These are phyloP conservation scores for Notechis scutatus DNA, from an alignment of 2,113 vertebrate species.

Conservation along the genomic window DNA sequence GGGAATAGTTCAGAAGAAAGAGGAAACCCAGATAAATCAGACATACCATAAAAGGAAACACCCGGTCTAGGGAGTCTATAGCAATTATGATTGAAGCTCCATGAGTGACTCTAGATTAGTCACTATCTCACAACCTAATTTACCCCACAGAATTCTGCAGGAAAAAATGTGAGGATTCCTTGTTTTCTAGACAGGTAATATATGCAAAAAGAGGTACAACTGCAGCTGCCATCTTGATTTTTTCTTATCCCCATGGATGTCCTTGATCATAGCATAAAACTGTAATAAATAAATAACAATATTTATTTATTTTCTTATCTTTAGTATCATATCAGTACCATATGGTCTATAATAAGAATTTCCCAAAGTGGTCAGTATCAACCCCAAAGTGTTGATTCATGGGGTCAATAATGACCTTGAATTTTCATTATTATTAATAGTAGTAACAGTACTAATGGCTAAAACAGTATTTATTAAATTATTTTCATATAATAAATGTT, in stretches of 20 bases:
- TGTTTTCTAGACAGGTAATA: neutral
- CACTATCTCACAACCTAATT: neutral
- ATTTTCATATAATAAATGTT: neutral
- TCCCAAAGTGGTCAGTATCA: neutral
- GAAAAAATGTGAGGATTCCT: neutral
- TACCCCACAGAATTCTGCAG: neutral
- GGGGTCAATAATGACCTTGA: neutral
- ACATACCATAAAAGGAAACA: constrained; percentile 63
- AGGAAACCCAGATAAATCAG: constrained; percentile 60
- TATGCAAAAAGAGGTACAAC: neutral
- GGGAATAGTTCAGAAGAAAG: constrained; percentile 54
- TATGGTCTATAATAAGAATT: neutral
- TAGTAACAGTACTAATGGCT: neutral
- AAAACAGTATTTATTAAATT: neutral
- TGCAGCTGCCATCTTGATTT: neutral
- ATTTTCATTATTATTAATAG: neutral
- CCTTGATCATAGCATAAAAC: neutral
- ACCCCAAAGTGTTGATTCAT: neutral
- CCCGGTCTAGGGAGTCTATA: constrained; percentile 38
- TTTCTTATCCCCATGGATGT: neutral
- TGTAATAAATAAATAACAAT: constrained; percentile 3
- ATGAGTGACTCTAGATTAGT: neutral
- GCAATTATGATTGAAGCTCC: constrained; percentile 34
- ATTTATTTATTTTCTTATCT: neutral
- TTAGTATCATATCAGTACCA: neutral